Conservation (phyloP, 2,113 vertebrate species). For the Larimichthys crocea region DNA sequence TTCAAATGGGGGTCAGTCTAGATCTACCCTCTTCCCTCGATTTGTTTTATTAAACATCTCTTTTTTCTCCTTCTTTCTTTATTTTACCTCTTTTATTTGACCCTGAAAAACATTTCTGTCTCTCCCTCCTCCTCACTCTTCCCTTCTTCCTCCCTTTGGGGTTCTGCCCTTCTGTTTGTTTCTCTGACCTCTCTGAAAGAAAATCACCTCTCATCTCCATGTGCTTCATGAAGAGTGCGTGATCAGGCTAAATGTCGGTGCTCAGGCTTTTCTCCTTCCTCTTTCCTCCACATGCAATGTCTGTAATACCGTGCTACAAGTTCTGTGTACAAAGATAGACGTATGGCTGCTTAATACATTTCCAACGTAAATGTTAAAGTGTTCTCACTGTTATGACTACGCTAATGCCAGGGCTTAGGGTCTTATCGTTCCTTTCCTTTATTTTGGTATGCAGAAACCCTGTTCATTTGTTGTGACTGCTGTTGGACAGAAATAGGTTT, state of each 20-base stretch:
- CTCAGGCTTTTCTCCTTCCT: slow-evolving; percentile 73
- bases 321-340: slow-evolving; percentile 52
- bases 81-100: background rate
- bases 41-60: background rate
- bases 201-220: slow-evolving; percentile 63
- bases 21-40: background rate
- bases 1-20: slow-evolving; percentile 3
- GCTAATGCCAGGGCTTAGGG: slow-evolving; percentile 32
- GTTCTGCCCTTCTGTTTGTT: slow-evolving; percentile 55
- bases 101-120: background rate
- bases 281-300: slow-evolving; percentile 70
- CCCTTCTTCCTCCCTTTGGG: slow-evolving; percentile 10
- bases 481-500: background rate
- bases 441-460: slow-evolving; percentile 32
- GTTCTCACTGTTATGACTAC: slow-evolving; percentile 44
- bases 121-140: background rate
- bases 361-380: slow-evolving; percentile 51
- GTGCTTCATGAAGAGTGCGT: slow-evolving; percentile 66
- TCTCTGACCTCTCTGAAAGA: slow-evolving; percentile 64
- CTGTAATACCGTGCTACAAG: slow-evolving; percentile 48
- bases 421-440: slow-evolving; percentile 41
- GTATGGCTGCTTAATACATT: slow-evolving; percentile 35
- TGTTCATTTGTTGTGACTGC: background rate
- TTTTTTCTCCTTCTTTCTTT: background rate
- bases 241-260: slow-evolving; percentile 68